Evolutionary conservation across 2,113 vertebrate species (phyloP), one percentile per base, ranked within the genome.

Genomic region (Myxocyprinus asiaticus): DNA sequence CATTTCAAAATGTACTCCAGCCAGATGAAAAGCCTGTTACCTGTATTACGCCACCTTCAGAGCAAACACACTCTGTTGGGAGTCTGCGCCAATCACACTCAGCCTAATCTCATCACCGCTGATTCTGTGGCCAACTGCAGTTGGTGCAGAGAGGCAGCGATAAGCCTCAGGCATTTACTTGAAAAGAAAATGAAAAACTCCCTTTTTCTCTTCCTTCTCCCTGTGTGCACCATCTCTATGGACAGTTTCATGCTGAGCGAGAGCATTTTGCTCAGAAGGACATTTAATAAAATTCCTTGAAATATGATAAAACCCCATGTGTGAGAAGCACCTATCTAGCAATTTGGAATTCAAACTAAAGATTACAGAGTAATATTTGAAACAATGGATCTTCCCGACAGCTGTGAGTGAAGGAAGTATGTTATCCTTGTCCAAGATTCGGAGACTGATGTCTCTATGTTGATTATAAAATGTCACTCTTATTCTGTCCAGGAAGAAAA

Each of bases 111-210:
- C 77, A 82, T 65, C 81, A 65, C 1, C 11, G 48, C 65, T 75
- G 48, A 79, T 42, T 68, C 59, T 17, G 53, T 76, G 61, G 72
- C 78, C 62, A 58, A 65, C 53, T 55, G 70, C 44, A 59, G 69
- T 33, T 42, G 63, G 51, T 64, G 64, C 65, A 56, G 63, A 67
- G 44, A 83, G 72, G 72, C 78, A 55, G 51, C 15, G 78, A 80
- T 53, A 77, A 76, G 67, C 73, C 73, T 80, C 62, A 4, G 63
- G 78, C 45, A 53, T 77, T 75, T 67, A 77, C 67, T 77, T 83
- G 66, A 71, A 64, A 68, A 80, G 67, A 69, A 76, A 83, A 83
- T 79, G 66, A 79, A 83, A 83, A 79, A 48, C 74, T 81, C 17
- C 14, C 59, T 33, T 33, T 33, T 33, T 33, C 22, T 33, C 22